Percentiles rank a stretch among this genome's conserved stretches.
Conservation (phyloP, 1,140 invertebrate genomes). For the Heliothis virescens region DNA sequence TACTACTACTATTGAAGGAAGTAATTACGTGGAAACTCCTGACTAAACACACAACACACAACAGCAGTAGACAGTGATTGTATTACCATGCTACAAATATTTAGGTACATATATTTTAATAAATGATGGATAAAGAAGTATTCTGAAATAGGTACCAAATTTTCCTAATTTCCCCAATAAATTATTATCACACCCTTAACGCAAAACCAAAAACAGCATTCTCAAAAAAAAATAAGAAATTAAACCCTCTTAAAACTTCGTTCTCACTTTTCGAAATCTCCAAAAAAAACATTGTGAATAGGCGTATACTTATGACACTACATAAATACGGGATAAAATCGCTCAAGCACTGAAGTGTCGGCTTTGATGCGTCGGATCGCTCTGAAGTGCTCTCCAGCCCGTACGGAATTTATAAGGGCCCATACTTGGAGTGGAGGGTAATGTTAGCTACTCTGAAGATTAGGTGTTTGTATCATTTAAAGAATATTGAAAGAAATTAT, state of each 20-base stretch:
- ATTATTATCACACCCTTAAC: no score
- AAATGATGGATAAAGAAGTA: no score
- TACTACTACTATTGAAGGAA: no score
- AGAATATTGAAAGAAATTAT: not conserved
- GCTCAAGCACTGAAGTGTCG: not conserved
- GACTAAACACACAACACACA: no score
- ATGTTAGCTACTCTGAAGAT: not conserved
- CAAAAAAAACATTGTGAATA: constrained; percentile 14
- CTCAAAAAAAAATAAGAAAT: not conserved
- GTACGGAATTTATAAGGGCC: constrained; percentile 6
- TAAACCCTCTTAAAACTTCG: not conserved
- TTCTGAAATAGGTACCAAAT: no score
- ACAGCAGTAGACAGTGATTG: no score
- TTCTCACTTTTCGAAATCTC: not conserved
- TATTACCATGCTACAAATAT: no score
- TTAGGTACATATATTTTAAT: no score
- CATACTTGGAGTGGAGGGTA: constrained; percentile 9
- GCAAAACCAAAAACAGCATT: no score
- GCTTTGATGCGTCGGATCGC: constrained; percentile 14
- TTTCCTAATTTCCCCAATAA: no score
- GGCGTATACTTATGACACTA: constrained; percentile 9
- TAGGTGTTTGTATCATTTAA: constrained; percentile 2
- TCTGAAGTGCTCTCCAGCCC: not conserved
- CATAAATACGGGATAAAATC: not conserved
- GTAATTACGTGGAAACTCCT: no score